Evolutionary conservation across 1,140 invertebrate species (phyloP), one percentile per base, ranked within the genome.

Genomic region (Pseudomyrmex cubaensis): DNA sequence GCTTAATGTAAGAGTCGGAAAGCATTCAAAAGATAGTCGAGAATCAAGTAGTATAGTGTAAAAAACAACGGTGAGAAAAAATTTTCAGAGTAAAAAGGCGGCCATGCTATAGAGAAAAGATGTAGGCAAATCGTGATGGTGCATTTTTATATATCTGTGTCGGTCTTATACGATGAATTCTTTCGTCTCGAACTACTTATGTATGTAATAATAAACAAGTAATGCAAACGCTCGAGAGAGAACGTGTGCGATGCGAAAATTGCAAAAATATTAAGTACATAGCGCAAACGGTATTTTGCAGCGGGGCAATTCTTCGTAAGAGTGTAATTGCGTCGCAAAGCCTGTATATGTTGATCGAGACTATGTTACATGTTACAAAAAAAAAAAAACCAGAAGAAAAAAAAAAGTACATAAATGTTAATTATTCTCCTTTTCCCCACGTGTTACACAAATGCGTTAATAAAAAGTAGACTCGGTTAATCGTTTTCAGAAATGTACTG

Each of bases 271-370:
- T 20, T 35, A 35, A 62, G 25, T 35, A 35, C 35, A 35, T 62
- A 63, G 9, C 52, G 61, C 61, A 77, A 63, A 67, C 54, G 61
- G 69, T 84, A 61, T 56, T 35, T 25, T 48, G 17, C 59, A 75
- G 73, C 75, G 52, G 20, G 50, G 20, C 44, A 52, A 78, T 54
- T 54, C 52, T 66, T 22, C 7, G 50, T 54, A 52, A 54, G 15
- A 62, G 67, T 61, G 46, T 61, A 63, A 63, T 63, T 69, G 62
- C 67, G 67, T 82, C 88, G 73, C 52, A 91, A 94, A 94, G 93
- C 93, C 93, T 93, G 93, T 94, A 94, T 94, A 93, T 94, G 93
- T 93, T 92, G 92, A 90, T 91, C 62, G 17, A 22, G 64, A 86
- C 50, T 70, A 73, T 76, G 70, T 52, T 56, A 62, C 50, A 70